Conservation (phyloP, 2,888 invertebrate genomes). For the Cataglyphis altisquamis region DNA sequence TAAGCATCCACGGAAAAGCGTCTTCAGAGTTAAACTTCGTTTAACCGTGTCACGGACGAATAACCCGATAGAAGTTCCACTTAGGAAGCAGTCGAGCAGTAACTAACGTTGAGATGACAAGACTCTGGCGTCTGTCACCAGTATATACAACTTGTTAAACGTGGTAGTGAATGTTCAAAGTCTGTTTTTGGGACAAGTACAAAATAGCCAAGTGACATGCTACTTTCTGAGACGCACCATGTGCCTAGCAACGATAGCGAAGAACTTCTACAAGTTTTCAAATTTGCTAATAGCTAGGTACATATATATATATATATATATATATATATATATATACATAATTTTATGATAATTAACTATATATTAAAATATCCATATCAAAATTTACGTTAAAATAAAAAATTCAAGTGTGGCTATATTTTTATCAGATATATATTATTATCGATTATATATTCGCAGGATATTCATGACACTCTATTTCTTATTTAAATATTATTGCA, state of each 20-base stretch:
- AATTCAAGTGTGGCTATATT: neutral
- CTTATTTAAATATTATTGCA: neutral
- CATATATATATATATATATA: neutral
- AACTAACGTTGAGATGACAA: constrained; percentile 35
- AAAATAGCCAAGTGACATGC: constrained; percentile 31
- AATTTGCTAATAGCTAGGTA: neutral
- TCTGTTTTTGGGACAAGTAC: constrained; percentile 20
- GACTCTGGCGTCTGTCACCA: constrained; percentile 23
- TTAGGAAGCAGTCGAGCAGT: constrained; percentile 15
- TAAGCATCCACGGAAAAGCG: constrained; percentile 26
- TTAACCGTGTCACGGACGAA: constrained; percentile 29
- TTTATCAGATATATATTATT: neutral
- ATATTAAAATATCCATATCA: neutral
- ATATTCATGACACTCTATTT: neutral
- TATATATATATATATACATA: neutral
- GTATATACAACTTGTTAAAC: constrained; percentile 45
- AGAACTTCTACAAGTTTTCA: neutral
- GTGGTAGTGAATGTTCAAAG: constrained; percentile 35
- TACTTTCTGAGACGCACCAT: neutral
- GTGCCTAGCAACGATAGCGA: neutral
- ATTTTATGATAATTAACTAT: neutral
- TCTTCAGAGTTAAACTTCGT: constrained; percentile 21
- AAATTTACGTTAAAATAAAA: neutral
- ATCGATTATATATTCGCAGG: neutral
- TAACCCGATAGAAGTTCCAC: constrained; percentile 23